phyloP scores from a whole-genome alignment of 2,113 vertebrate species.

The Phalacrocorax brasilianus region DNA sequence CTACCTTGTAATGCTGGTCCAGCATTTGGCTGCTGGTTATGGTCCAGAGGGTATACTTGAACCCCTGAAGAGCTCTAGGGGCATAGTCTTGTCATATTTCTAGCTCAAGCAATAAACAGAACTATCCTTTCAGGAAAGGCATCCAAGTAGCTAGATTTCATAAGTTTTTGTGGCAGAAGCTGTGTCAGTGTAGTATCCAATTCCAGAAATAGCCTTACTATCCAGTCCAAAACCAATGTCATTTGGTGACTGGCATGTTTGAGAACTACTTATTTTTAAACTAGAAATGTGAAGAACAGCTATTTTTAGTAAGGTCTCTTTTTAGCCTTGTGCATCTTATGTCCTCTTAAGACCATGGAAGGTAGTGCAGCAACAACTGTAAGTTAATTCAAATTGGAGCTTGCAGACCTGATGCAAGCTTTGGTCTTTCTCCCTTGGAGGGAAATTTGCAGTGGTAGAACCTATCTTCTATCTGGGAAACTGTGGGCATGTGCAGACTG shows the following conservation, averaged over 20 bases:
- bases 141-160: neutral
- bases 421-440: neutral
- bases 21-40: neutral
- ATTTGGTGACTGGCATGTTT: neutral
- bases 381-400: neutral
- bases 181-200: neutral
- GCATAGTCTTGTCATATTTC: neutral
- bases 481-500: fast-evolving
- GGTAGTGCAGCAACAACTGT: neutral
- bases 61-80: neutral
- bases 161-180: neutral
- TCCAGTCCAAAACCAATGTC: neutral
- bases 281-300: neutral
- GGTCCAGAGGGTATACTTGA: neutral
- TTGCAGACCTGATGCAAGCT: neutral
- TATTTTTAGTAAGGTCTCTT: neutral
- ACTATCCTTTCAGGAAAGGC: neutral
- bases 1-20: neutral
- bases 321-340: neutral
- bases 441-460: neutral
- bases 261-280: neutral
- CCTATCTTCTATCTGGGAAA: neutral
- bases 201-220: neutral
- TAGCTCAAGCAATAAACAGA: neutral
- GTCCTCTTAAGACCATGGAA: neutral